Conservation (phyloP, 2,113 vertebrate species). For the Aix galericulata region DNA sequence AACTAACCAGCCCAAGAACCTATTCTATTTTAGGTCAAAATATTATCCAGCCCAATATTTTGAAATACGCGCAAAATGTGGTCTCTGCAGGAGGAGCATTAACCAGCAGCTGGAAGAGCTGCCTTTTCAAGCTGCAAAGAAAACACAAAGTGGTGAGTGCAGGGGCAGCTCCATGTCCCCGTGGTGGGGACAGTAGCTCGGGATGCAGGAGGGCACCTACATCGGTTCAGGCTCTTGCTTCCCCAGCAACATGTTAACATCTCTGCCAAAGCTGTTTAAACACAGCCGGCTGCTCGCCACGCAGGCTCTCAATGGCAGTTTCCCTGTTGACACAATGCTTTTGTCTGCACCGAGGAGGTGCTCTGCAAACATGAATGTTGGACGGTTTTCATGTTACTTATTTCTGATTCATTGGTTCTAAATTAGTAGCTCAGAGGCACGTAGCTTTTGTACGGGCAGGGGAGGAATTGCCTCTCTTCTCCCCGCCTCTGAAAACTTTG, state of each 20-base stretch:
- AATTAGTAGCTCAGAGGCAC: constrained; percentile 46
- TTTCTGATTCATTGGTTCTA: constrained; percentile 36
- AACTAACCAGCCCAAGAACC: neutral
- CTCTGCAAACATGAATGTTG: neutral
- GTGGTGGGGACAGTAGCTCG: neutral
- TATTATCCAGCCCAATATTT: constrained; percentile 49
- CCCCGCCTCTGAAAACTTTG: constrained; percentile 44
- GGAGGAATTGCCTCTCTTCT: neutral
- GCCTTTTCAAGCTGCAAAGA: neutral
- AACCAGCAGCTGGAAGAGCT: neutral
- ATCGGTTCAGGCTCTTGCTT: neutral
- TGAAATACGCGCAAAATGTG: constrained; percentile 42
- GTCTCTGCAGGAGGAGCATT: constrained; percentile 13
- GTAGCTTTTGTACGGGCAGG: neutral
- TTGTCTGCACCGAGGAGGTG: constrained; percentile 30
- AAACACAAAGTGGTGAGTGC: neutral
- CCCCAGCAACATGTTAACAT: constrained; percentile 71
- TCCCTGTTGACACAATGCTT: constrained; percentile 57
- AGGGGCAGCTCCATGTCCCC: constrained; percentile 35
- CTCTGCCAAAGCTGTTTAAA: constrained; percentile 43
- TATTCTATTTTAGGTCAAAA: constrained; percentile 31
- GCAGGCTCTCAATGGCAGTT: neutral
- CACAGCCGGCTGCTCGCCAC: constrained; percentile 13
- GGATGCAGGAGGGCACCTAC: constrained; percentile 24
- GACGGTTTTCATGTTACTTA: neutral